Evolutionary conservation across 2,888 invertebrate genomes (phyloP).

Genomic region (Leptinotarsa haldemani): DNA sequence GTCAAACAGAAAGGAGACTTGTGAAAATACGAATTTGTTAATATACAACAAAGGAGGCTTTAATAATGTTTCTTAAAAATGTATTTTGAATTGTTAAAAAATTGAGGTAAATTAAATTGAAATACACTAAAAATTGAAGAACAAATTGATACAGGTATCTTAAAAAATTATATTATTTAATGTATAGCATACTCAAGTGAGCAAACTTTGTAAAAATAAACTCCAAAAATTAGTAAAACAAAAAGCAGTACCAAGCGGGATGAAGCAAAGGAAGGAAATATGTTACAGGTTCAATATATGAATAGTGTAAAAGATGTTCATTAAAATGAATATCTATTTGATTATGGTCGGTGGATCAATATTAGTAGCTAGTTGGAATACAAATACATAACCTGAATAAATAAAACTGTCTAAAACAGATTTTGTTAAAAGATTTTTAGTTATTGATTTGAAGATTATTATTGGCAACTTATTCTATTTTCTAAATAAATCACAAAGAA

Average conservation of each 20-base stretch:
- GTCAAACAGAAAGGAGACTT: neutral
- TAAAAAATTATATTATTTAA: neutral
- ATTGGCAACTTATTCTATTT: no score
- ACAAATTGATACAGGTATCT: no score
- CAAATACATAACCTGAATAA: no score
- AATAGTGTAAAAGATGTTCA: slow-evolving; percentile 31
- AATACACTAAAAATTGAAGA: no score
- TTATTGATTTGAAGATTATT: no score
- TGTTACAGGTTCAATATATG: slow-evolving; percentile 10
- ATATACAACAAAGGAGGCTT: neutral
- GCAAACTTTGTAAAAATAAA: neutral
- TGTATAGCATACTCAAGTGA: neutral
- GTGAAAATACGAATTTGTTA: neutral
- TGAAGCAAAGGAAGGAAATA: slow-evolving; percentile 17
- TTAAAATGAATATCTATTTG: neutral
- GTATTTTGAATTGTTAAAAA: no score
- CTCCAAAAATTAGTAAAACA: slow-evolving; percentile 18
- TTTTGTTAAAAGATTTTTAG: no score
- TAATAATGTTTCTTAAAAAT: neutral
- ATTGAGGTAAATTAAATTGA: no score
- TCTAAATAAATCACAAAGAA: no score
- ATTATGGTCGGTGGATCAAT: no score
- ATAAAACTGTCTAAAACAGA: no score
- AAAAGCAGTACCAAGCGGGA: slow-evolving; percentile 10
- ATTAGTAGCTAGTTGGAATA: no score